Base-by-base conservation (phyloP, 1,140 invertebrate species). In the Stratiolaelaps scimitus region DNA sequence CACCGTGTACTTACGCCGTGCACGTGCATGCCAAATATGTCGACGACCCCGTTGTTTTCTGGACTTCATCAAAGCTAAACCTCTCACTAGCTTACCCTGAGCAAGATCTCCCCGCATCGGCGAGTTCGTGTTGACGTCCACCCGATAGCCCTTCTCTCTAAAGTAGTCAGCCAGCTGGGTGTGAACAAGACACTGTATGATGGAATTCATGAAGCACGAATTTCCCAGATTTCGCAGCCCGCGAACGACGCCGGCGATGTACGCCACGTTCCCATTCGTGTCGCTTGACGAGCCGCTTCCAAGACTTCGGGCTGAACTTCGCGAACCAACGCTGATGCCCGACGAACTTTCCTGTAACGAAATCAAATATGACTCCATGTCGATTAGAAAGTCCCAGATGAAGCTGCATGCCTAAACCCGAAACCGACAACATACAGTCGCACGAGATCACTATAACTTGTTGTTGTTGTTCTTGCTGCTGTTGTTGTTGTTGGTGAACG, bases 181-280 rank as follows among this genome's bases (percentile, higher is more conserved):
- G 76, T 92, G 91, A 71, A 88, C 89, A 71, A 96, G 77, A 73
- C 92, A 94, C 80, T 96, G 92, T 13, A 94, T 81, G 23, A 96
- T 88, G 69, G 88, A 91, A 80, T 95, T 95, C 89, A 96, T 94
- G 77, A 94, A 96, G 77, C 92, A 96, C 76, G 79, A 80, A 72
- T 81, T 82, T 15, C 78, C 78, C 13, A 82, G 72, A 74, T 83
- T 83, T 68, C 76, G 75, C 7, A 82, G 71, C 7, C 81, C 81
- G 5, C 34, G 34, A 40, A 40, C 34, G 30, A 76, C 77, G 56
- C 72, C 68, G 44, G 68, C 68, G 48, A 60, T 66, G 17, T 65
- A 71, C 64, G 69, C 60, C 34, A 40, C 34, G 6, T 64, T 68
- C 15, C 69, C 70, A 40, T 68, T 60, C 17, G 26, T 26, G 20